Conservation (phyloP, 2,113 vertebrate genomes). For the Dicentrarchus labrax region DNA sequence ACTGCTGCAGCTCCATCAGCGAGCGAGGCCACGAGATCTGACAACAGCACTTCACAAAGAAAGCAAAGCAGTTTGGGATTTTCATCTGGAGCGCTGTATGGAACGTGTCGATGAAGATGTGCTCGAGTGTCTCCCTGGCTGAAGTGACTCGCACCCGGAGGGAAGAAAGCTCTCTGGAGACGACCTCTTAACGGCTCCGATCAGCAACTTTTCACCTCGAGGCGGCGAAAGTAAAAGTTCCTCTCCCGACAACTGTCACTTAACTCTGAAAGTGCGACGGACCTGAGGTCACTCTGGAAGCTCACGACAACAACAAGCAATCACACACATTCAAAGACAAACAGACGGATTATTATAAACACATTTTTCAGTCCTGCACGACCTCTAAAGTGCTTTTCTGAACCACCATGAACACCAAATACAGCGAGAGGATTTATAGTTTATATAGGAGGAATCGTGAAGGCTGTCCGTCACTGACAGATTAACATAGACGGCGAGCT, state of each 20-base stretch:
- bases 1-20: constrained; percentile 36
- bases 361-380: neutral
- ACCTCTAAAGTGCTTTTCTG: neutral
- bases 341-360: neutral
- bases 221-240: neutral
- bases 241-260: neutral
- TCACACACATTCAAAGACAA: neutral
- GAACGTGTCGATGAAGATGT: neutral
- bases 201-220: neutral
- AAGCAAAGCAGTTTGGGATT: neutral
- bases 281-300: neutral
- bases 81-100: neutral
- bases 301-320: neutral
- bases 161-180: neutral
- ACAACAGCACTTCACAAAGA: constrained; percentile 23
- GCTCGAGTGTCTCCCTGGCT: neutral
- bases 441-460: no score
- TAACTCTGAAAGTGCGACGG: neutral
- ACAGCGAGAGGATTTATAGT: no score
- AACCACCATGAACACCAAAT: neutral
- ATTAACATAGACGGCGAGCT: no score
- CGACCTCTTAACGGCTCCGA: neutral
- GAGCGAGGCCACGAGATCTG: constrained; percentile 31
- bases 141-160: neutral
- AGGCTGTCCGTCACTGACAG: no score